Evolutionary conservation across 2,888 invertebrate genomes (phyloP).

Genomic region (Argyresthia goedartella): DNA sequence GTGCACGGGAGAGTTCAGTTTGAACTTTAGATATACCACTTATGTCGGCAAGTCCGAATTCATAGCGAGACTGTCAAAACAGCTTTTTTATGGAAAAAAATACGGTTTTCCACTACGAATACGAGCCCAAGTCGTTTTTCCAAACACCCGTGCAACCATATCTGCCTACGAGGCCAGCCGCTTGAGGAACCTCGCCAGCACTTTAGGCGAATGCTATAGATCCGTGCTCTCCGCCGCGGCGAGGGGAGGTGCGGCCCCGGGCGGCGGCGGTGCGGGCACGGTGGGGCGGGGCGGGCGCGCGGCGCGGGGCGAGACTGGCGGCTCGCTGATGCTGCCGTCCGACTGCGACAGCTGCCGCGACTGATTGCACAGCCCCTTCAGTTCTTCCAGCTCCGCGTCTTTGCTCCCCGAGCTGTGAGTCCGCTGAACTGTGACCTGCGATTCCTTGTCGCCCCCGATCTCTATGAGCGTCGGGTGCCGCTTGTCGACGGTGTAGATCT

Average conservation of each 20-base stretch:
- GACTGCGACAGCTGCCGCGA: constrained; percentile 68
- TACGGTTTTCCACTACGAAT: background rate
- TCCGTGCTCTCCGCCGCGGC: constrained; percentile 34
- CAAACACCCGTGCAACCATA: no score
- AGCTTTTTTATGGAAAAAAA: background rate
- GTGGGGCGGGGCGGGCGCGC: constrained; percentile 32
- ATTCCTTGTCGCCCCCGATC: constrained; percentile 50
- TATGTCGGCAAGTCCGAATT: no score
- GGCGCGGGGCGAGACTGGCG: constrained; percentile 40
- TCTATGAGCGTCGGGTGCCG: constrained; percentile 80
- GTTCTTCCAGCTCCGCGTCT: constrained; percentile 51
- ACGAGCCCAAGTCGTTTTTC: background rate
- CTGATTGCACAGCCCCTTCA: constrained; percentile 40
- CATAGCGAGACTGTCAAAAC: no score
- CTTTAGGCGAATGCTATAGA: constrained; percentile 37
- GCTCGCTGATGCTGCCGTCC: constrained; percentile 73
- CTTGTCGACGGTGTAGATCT: constrained; percentile 80
- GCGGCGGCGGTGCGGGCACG: constrained; percentile 38
- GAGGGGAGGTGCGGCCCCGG: constrained; percentile 19
- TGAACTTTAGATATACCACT: no score
- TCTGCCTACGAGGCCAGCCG: background rate
- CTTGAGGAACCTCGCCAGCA: background rate
- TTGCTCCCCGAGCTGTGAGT: constrained; percentile 59
- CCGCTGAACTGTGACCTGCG: constrained; percentile 49
- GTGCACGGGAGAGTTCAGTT: no score